Evolutionary conservation across 2,888 invertebrate genomes (phyloP), one percentile per base, ranked within the genome.

Genomic region (Drosophila macrospina): DNA sequence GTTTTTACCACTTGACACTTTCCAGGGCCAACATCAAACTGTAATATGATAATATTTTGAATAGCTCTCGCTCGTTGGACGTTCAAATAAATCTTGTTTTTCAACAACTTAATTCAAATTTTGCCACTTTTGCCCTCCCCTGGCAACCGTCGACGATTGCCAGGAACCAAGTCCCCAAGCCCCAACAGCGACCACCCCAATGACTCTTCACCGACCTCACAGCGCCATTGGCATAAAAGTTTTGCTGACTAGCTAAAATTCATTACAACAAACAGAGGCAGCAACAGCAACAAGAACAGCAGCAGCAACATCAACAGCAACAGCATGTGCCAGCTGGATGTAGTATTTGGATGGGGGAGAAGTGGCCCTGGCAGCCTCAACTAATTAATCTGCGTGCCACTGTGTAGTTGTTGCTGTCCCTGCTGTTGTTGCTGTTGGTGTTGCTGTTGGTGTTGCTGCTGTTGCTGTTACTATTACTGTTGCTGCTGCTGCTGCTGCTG

Each of bases 161-260:
- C 62, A 39, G 30, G 10, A 42, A 41, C 37, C 42, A 52, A 37
- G 28, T 37, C 32, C 28, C 47, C 30, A 47, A 39, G 11, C 41
- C 36, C 42, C 64, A 24, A 34, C 4, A 54, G 41, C 26, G 28
- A 20, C 15, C 32, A 20, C 15, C 32, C 48, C 34, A 51, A 13
- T 41, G 51, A 37, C 37, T 28, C 5, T 11, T 32, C 41, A 28
- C 55, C 69, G 74, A 77, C 44, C 55, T 55, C 60, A 50, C 50
- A 64, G 36, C 74, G 74, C 73, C 75, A 74, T 71, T 82, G 85
- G 82, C 74, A 78, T 82, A 86, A 87, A 89, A 89, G 76, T 86
- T 90, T 90, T 90, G 80, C 90, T 86, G 89, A 90, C 90, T 90
- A 81, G 88, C 78, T 86, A 84, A 89, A 89, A 89, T 89, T 89